A percentile compares a stretch with the other conserved stretches of the same genome.
These are phyloP conservation scores for Stomatorhinus ivindoensis DNA, from an alignment of 2,113 vertebrate genomes.

Conservation along the genomic window DNA sequence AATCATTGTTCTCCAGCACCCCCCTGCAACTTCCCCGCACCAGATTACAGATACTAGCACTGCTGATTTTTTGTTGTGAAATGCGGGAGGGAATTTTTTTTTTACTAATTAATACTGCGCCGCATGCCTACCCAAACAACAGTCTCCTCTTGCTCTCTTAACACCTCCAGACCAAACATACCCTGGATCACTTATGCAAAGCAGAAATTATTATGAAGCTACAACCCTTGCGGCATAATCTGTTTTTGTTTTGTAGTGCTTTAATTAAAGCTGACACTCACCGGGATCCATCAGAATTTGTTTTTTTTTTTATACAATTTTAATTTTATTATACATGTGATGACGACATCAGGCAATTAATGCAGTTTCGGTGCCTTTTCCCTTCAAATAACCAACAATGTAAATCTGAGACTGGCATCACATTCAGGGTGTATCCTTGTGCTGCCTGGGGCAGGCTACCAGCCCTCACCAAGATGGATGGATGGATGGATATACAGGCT, in stretches of 20 bases:
- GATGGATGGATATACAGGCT: not conserved
- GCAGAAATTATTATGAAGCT: not conserved
- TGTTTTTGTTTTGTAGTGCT: not conserved
- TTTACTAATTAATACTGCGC: too few relatives aligned
- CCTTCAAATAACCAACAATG: not conserved
- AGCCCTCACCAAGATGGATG: not conserved
- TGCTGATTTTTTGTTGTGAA: not conserved
- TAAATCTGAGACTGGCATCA: not conserved
- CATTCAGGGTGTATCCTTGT: not conserved
- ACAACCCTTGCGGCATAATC: not conserved
- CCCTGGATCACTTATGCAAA: not conserved
- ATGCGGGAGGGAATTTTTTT: too few relatives aligned
- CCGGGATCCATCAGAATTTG: not conserved
- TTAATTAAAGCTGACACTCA: not conserved
- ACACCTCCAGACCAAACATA: not conserved
- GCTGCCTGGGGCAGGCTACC: not conserved
- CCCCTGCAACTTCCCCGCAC: not conserved
- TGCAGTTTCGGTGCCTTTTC: not conserved
- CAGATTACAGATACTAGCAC: not conserved
- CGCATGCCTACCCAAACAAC: not conserved
- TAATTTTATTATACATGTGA: not conserved
- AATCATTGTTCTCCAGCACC: not conserved
- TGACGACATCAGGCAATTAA: not conserved
- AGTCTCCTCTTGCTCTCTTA: not conserved
- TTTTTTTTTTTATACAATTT: not conserved